Evolutionary conservation across 2,888 invertebrate species (phyloP), one percentile per base, ranked within the genome.

Genomic region (Hemistola chrysoprasaria): DNA sequence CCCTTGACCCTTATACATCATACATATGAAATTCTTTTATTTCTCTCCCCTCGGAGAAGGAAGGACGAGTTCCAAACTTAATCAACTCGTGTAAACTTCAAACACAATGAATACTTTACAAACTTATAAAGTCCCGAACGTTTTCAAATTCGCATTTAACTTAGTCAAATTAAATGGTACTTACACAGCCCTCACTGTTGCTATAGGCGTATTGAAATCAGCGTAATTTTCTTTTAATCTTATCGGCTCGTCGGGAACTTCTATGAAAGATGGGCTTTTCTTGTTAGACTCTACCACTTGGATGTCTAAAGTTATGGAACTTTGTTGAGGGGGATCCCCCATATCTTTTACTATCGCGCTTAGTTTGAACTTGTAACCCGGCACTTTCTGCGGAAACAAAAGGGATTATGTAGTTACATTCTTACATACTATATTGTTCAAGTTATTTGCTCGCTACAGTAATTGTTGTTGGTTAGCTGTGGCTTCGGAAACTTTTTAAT

Each of bases 221-320:
- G 88, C 91, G 58, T 92, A 93, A 78, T 94, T 94, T 81, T 97
- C 96, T 63, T 91, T 90, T 37, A 96, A 88, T 56, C 89, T 89
- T 46, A 93, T 93, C 47, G 92, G 91, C 38, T 90, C 87, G 42
- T 80, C 65, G n/a, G 91, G 91, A 49, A 90, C 89, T 52, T 90
- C 86, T 34, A 91, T 90, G 65, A 97, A 95, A 29, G 91, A 90
- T 22, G 95, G 97, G 52, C 94, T 94, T 78, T 95, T 96, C 86
- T 94, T 95, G 75, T 94, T 94, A n/a, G 95, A 95, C 65, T 95
- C 95, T 3, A 97, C 95, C 16, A 98, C 95, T 51, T 92, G 92
- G 53, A 98, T 95, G 56, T 94, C 93, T 48, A 98, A 91, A 68
- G 93, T 93, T 48, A 95, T 96, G 35, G 92, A 90, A 51, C 93